Base-by-base conservation (phyloP, 1,140 invertebrate genomes). In the Hyphantria cunea region DNA sequence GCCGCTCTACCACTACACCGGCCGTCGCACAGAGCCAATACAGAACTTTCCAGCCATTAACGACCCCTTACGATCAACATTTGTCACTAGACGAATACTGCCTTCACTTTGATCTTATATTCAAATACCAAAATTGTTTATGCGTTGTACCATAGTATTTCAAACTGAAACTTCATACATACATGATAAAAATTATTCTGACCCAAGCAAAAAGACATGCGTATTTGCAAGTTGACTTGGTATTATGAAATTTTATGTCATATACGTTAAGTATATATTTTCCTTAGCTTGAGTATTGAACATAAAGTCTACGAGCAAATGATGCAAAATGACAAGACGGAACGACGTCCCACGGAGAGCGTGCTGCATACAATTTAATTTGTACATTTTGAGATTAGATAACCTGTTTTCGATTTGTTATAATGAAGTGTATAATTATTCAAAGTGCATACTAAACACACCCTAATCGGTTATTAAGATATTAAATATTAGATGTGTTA, bases 401-500 rank as follows among this genome's bases (percentile, higher is more conserved):
- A 76, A 80, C 72, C 67, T 74, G 55, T 72, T 58, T 56, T 48
- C 60, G 58, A 76, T 72, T 73, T 76, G 75, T 78, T 71, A 68
- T 66, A 71, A 80, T 61, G 76, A 85, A 81, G 78, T 82, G 73
- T 73, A 76, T 82, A 82, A 86, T 86, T 87, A 82, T 78, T 77
- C 64, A 78, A 76, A 80, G 64, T 75, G 76, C 69, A 76, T 70
- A 62, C 68, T 81, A 72, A 78, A 78, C 70, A 76, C 76, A 65
- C 80, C 72, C 78, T 83, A 81, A 88, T 76, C 70, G 76, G 80
- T 85, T 86, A 89, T 89, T 88, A 86, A 88, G 84, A 86, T 89
- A 89, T 89, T 86, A 89, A 83, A 89, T 84, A 86, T 84, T 71
- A 78, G 70, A 66, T 64, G 66, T 69, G 63, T 62, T 62, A 60